Evolutionary conservation across 2,797 vertebrate genomes (phyloP), one percentile per base, ranked within the genome.

Genomic region (Telmatherina bonti): DNA sequence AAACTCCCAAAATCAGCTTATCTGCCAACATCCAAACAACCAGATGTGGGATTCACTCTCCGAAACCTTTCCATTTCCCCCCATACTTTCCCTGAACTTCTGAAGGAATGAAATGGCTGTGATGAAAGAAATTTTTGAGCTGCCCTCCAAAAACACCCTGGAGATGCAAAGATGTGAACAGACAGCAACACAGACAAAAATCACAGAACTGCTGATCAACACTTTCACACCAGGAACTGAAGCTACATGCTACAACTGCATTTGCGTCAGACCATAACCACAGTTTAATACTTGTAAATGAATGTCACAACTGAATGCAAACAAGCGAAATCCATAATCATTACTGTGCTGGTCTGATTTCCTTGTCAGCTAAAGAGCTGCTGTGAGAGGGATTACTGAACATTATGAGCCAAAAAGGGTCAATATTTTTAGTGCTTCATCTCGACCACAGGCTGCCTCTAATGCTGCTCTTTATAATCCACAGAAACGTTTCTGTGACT

Each of bases 1-100:
- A 91, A 92, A 93, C 91, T 83, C 90, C 82, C 89, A 91, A 74
- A 82, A 79, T 87, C 73, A 62, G 85, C 58, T 79, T 55, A 63
- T 77, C 70, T 43, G 85, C 86, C 84, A 79, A 79, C 81, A 83
- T 82, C 87, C 74, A 88, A 83, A 87, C 85, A 88, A 73, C 75
- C 89, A 91, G 87, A 90, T 89, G 89, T 88, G 74, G 70, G 74
- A 85, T 86, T 86, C 31, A 74, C 71, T 58, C 70, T 78, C 74
- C 58, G 81, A 79, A 67, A 18, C 60, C 43, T 55, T 74, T 45
- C 43, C 7, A 60, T 76, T 88, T 76, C 58, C 74, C 74, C 31
- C 55, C 45, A 62, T 13, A 62, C 60, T 83, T 82, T 52, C 55
- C 49, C 49, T 73, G 56, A 84, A 68, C 56, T 81, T 81, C 62